Conservation (phyloP, 2,888 invertebrate species). For the Temnothorax unifasciatus region DNA sequence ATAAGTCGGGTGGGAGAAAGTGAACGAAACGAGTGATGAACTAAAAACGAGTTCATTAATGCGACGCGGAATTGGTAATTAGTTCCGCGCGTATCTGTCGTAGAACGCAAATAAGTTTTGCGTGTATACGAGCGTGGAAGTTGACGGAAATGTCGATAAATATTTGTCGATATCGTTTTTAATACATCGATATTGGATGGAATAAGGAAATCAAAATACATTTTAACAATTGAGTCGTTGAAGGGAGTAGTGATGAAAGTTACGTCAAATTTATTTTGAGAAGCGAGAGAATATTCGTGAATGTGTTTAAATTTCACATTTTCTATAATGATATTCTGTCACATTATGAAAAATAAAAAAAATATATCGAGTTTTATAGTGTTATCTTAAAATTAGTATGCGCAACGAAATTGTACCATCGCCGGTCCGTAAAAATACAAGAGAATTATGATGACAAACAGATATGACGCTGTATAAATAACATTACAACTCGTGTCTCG, state of each 20-base stretch:
- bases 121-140: not conserved
- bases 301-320: not conserved
- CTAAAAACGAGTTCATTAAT: conserved; percentile 56
- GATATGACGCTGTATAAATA: not conserved
- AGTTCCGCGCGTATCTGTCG: conserved; percentile 33
- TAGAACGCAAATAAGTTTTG: not conserved
- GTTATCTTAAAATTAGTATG: not conserved
- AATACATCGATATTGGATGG: not conserved
- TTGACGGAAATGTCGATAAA: not conserved
- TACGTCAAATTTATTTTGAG: not conserved
- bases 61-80: conserved; percentile 50
- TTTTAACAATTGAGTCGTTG: not conserved
- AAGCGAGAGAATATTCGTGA: not conserved
- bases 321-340: not conserved
- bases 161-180: not conserved
- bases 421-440: not conserved
- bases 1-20: conserved; percentile 21
- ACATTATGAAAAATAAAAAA: not conserved
- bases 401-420: not conserved
- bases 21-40: too few species aligned
- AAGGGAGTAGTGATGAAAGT: not conserved
- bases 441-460: not conserved
- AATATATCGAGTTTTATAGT: not conserved
- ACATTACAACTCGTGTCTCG: not conserved
- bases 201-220: not conserved